Percentiles rank a stretch among this genome's conserved stretches.
These are phyloP conservation scores for Chelonoidis abingdonii DNA, from an alignment of 2,113 vertebrate genomes.

Conservation along the genomic window DNA sequence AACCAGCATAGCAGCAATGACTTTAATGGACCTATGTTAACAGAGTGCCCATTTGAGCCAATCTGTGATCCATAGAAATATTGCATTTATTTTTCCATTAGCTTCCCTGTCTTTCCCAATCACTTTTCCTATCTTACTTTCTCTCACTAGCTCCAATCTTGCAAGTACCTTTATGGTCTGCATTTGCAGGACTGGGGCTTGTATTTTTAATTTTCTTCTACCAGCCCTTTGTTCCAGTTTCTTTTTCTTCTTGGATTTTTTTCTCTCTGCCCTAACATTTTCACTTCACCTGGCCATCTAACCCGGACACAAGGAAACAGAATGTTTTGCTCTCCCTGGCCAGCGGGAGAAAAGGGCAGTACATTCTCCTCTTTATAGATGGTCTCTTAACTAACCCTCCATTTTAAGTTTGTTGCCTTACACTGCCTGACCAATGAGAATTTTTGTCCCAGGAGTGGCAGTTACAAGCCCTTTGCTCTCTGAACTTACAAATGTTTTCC, in stretches of 20 bases:
- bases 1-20: not conserved
- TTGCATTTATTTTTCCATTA: not conserved
- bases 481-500: not conserved
- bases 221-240: not conserved
- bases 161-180: not conserved
- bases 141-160: not conserved
- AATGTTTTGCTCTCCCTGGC: not conserved
- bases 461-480: not conserved
- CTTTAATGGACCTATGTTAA: not conserved
- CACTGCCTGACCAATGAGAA: not conserved
- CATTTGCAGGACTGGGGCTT: not conserved
- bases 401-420: not conserved
- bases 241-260: not conserved
- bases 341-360: not conserved
- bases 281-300: not conserved
- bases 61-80: not conserved
- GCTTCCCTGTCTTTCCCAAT: not conserved
- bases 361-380: not conserved
- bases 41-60: not conserved
- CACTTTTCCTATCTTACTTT: not conserved
- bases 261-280: not conserved
- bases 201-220: not conserved
- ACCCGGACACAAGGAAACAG: rapidly evolving
- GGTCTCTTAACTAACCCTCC: not conserved
- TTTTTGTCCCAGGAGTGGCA: not conserved